These are phyloP conservation scores for Mesembrinibis cayennensis DNA, from an alignment of 2,113 vertebrate genomes.

Conservation along the genomic window DNA sequence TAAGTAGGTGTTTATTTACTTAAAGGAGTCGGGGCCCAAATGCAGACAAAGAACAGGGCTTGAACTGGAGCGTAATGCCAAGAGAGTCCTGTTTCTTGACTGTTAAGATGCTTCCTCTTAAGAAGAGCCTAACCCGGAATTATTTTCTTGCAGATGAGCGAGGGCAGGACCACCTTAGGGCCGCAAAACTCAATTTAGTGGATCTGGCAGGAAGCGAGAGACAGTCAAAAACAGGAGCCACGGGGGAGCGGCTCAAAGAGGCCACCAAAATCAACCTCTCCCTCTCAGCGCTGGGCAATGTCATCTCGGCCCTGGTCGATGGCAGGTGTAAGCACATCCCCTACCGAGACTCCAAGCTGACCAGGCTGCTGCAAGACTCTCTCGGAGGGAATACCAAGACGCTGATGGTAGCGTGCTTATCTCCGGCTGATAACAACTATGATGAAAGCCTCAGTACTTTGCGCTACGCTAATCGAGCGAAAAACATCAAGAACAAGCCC, in stretches of 20 bases:
- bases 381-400: conserved; percentile 89
- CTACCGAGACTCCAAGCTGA: conserved; percentile 90
- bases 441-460: conserved; percentile 88
- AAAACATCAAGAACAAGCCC: conserved; percentile 89
- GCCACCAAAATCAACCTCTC: conserved; percentile 94
- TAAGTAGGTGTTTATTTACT: not conserved
- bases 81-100: not conserved
- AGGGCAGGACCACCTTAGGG: conserved; percentile 83
- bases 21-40: not conserved
- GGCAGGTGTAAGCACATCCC: conserved; percentile 85
- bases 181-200: conserved; percentile 88
- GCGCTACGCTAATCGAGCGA: conserved; percentile 83
- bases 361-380: conserved; percentile 89
- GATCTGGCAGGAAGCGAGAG: conserved; percentile 90
- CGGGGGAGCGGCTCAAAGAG: conserved; percentile 84
- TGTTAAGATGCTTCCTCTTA: not conserved
- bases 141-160: conserved; percentile 71
- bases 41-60: not conserved
- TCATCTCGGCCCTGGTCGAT: conserved; percentile 88
- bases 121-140: not conserved
- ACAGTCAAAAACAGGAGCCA: conserved; percentile 88
- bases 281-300: conserved; percentile 85
- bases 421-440: conserved; percentile 86
- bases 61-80: not conserved
- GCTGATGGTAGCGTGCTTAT: conserved; percentile 89